A percentile compares a stretch with the other conserved stretches of the same genome.
Evolutionary conservation across 2,797 vertebrate genomes (phyloP).

Genomic region (Graptemys geographica): DNA sequence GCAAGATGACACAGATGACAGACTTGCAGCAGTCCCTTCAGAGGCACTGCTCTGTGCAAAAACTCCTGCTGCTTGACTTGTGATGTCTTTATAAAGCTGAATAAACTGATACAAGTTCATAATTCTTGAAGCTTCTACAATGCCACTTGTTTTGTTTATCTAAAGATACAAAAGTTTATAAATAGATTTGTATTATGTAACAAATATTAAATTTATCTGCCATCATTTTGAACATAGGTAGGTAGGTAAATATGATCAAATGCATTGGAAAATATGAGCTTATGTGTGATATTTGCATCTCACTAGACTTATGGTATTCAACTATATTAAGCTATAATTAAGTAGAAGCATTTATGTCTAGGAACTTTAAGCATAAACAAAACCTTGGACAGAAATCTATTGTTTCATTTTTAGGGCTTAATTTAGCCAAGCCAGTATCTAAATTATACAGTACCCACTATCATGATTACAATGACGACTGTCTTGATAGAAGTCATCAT

Average conservation of each 20-base stretch:
- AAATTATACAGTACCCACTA: neutral
- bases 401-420: neutral
- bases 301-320: neutral
- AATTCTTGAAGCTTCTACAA: conserved; percentile 93
- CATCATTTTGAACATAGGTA: neutral
- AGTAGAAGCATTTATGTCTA: neutral
- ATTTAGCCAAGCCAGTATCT: neutral
- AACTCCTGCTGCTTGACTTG: conserved; percentile 92
- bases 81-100: conserved; percentile 96
- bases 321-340: neutral
- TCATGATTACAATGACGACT: neutral
- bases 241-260: neutral
- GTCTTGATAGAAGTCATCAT: neutral
- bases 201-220: neutral
- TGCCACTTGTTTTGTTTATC: conserved; percentile 95
- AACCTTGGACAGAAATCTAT: neutral
- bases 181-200: neutral
- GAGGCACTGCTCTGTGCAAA: conserved; percentile 77
- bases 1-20: conserved; percentile 87
- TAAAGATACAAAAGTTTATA: conserved; percentile 73
- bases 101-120: conserved; percentile 99
- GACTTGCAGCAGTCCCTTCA: conserved; percentile 82
- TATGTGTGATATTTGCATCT: neutral
- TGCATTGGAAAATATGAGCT: neutral
- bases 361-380: neutral